Evolutionary conservation across 2,888 invertebrate genomes (phyloP), one percentile per base, ranked within the genome.

Genomic region (Acanthosepion pharaonis): DNA sequence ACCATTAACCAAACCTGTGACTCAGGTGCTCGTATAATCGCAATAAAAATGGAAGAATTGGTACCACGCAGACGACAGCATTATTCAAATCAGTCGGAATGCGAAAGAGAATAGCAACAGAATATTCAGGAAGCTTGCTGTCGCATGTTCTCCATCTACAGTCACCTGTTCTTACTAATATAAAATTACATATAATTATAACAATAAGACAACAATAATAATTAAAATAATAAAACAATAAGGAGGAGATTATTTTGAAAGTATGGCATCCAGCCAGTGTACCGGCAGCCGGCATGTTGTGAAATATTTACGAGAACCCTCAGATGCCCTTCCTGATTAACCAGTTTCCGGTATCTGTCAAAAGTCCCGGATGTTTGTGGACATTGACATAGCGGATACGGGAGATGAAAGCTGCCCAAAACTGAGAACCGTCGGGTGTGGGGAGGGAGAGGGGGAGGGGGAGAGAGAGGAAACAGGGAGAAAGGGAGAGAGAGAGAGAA

Each of bases 391-490:
- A n/a, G 78, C 78, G 78, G 78, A 78, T 78, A 78, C n/a, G 78
- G 78, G n/a, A 78, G 78, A 78, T 78, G 78, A 78, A 78, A 78
- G n/a, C 33, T 78, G n/a, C n/a, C n/a, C 78, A 78, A n/a, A 78
- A n/a, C n/a, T n/a, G 18, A 78, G 78, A 78, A 28, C 9, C 8
- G 28, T 5, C 3, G 8, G 78, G n/a, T 78, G 5, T 28, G 28
- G 28, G n/a, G 6, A 25, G 28, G 6, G 78, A 0, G 9, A 78
- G 9, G 1, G 15, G 3, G n/a, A 11, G 15, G n/a, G 0, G 0
- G 78, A 0, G 78, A 0, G n/a, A 33, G 2, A 15, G n/a, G 33
- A n/a, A n/a, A n/a, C n/a, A 11, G 15, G n/a, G 0, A 0, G 78
- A 0, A 33, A 0, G n/a, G 18, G 2, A 15, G n/a, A 1, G 78